phyloP scores from a whole-genome alignment of 2,888 invertebrate species.

The Drosophila algonquin region DNA sequence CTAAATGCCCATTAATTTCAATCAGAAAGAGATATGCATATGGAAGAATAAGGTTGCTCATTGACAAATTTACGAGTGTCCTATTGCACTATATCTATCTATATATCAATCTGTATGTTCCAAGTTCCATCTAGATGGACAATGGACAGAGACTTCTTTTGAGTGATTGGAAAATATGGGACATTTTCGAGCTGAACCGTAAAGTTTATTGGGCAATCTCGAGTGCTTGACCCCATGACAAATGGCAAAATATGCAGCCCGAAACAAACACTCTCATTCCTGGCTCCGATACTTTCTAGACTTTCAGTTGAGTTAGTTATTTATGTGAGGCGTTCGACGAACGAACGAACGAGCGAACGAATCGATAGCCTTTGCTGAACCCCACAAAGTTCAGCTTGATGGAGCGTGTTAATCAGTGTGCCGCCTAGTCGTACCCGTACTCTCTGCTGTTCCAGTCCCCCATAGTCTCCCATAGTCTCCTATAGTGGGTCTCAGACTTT shows the following conservation, averaged over 20 bases:
- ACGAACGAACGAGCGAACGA: background rate
- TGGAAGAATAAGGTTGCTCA: constrained; percentile 15
- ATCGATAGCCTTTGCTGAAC: constrained; percentile 72
- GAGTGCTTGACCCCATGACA: constrained; percentile 27
- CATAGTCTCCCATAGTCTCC: too few relatives aligned
- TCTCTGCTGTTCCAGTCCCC: too few relatives aligned
- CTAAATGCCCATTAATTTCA: constrained; percentile 40
- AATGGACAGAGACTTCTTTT: background rate
- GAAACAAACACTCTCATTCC: too few relatives aligned
- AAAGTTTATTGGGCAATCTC: constrained; percentile 18
- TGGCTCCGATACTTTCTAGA: constrained; percentile 17
- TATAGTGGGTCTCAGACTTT: constrained; percentile 16
- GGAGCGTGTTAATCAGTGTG: constrained; percentile 68
- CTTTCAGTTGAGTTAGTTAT: constrained; percentile 5
- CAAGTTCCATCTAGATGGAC: background rate
- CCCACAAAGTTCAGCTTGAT: constrained; percentile 53
- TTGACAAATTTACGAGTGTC: constrained; percentile 37
- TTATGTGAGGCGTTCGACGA: constrained; percentile 33
- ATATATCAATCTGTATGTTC: background rate
- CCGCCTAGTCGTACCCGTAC: constrained; percentile 28
- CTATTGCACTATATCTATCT: constrained; percentile 1
- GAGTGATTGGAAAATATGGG: constrained; percentile 11
- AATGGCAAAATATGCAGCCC: constrained; percentile 21
- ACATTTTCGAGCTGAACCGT: constrained; percentile 5
- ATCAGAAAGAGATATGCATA: constrained; percentile 19